phyloP scores from a whole-genome alignment of 2,797 vertebrate genomes.

The Brachymystax lenok region DNA sequence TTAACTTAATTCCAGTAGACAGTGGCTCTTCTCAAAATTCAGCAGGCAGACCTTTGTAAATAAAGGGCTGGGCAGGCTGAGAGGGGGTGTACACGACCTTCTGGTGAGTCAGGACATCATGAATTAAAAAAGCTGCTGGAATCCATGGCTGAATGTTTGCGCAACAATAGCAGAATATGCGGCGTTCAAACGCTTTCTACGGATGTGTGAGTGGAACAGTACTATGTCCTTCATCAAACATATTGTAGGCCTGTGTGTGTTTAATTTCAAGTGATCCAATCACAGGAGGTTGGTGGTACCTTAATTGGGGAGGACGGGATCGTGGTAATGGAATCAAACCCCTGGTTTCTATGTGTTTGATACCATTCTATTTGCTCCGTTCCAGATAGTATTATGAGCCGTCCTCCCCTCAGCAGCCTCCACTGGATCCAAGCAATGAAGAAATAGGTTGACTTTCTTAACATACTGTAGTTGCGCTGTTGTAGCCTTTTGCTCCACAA shows the following conservation, averaged over 20 bases:
- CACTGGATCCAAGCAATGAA: not conserved
- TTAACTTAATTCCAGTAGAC: conserved; percentile 77
- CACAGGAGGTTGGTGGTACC: not conserved
- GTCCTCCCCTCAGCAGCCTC: too few relatives aligned
- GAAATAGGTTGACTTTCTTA: not conserved
- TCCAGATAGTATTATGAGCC: too few relatives aligned
- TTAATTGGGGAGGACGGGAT: too few relatives aligned
- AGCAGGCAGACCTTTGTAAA: conserved; percentile 79
- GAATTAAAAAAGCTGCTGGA: conserved; percentile 56
- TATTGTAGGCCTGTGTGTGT: not conserved
- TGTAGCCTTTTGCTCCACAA: not conserved
- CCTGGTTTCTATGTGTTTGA: too few relatives aligned
- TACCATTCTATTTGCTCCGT: too few relatives aligned
- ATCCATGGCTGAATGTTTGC: conserved; percentile 21
- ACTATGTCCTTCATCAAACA: not conserved
- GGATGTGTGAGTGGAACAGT: not conserved
- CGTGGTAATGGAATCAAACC: too few relatives aligned
- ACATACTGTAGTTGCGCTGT: not conserved
- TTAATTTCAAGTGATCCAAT: not conserved
- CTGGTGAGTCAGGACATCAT: conserved; percentile 59
- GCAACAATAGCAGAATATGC: not conserved
- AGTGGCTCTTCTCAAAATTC: conserved; percentile 82
- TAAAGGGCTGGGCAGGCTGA: conserved; percentile 54
- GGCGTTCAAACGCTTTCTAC: not conserved
- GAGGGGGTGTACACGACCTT: conserved; percentile 48